Evolutionary conservation across 2,113 vertebrate species (phyloP), one percentile per base, ranked within the genome.

Genomic region (Ibidorhyncha struthersii): DNA sequence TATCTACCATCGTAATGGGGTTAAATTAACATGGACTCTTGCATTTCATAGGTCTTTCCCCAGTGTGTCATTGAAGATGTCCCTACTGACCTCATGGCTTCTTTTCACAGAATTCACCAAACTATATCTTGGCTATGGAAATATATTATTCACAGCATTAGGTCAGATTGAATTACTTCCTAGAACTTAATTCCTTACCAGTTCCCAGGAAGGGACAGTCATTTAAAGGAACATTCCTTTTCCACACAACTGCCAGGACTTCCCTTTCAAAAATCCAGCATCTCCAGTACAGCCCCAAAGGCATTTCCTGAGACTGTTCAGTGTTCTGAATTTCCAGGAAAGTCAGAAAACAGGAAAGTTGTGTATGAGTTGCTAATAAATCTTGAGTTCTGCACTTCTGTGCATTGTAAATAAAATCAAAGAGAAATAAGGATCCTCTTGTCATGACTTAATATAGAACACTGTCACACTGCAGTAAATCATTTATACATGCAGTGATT

Each of bases 391-490:
- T 61, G 4, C 27, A 38, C 50, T 53, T 61, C 41, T 45, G 29
- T 47, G 59, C 4, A 29, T 72, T 53, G 45, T 20, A 93, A 93
- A 90, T 71, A 63, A 80, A 93, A 90, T 65, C 17, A 43, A 93
- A 90, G 56, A 69, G 36, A 82, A 94, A 90, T 76, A n/a, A 52
- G 26, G 52, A 96, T 63, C 43, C 19, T 79, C 40, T 84, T 82
- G 36, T 85, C 63, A 40, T 45, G 58, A 74, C 73, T 84, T 89
- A 43, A 65, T 49, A 52, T 6, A 69, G 70, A 40, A 86, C 52
- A 47, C 29, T 22, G 59, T 69, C 66, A 72, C 27, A 12, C 3
- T 30, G 47, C 77, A 84, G 77, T 89, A 89, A 93, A 95, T 82
- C 70, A 56, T 72, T 72, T 36, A 79, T 61, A 47, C 79, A 26